These are phyloP conservation scores for Xiphophorus couchianus DNA, from an alignment of 2,113 vertebrate species.

Conservation along the genomic window DNA sequence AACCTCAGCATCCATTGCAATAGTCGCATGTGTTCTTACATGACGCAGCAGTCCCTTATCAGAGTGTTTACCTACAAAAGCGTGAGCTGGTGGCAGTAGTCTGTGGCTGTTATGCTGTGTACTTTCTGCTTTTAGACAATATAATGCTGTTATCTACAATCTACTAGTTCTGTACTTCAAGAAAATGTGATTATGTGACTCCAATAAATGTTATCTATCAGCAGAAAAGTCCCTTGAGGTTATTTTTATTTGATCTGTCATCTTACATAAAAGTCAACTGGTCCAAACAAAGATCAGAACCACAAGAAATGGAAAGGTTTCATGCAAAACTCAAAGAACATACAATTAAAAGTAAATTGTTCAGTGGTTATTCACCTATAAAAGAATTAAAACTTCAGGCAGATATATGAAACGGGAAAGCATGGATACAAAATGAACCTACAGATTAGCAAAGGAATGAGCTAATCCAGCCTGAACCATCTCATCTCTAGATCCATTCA, in stretches of 20 bases:
- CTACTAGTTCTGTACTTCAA: background rate
- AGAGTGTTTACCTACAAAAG: background rate
- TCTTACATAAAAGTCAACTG: background rate
- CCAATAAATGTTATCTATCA: background rate
- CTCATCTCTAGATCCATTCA: background rate
- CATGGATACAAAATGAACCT: too few relatives aligned
- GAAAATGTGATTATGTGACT: background rate
- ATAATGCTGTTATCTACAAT: background rate
- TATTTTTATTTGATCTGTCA: background rate
- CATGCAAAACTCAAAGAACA: background rate
- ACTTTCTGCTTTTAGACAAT: background rate
- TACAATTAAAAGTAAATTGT: background rate
- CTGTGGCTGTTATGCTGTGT: background rate
- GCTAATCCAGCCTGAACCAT: background rate
- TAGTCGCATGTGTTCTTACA: background rate
- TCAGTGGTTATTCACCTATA: background rate
- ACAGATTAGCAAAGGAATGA: background rate
- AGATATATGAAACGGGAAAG: background rate
- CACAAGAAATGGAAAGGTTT: background rate
- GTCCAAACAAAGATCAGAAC: background rate
- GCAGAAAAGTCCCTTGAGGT: background rate
- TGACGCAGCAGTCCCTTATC: background rate
- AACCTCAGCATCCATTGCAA: background rate
- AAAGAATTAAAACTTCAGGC: background rate
- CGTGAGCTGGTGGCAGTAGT: background rate